Base-by-base conservation (phyloP, 2,888 invertebrate species). In the Euproctis similis region DNA sequence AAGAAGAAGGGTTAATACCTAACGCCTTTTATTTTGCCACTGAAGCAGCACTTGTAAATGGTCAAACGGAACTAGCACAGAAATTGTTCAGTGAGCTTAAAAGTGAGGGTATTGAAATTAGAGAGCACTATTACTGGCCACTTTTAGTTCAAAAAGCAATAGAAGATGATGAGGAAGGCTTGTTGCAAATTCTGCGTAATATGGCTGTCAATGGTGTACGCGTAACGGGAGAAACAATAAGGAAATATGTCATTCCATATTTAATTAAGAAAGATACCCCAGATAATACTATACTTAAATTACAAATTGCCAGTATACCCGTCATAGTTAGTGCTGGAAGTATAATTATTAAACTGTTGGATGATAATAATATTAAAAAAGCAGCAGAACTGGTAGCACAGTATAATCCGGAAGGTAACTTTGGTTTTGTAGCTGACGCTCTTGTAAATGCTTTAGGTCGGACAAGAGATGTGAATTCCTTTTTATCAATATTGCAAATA, bases 61-160 rank as follows among this genome's bases (percentile, higher is more conserved):
- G 87, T 0, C 81, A 87, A 16, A 71, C 86, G 19, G 87, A 89
- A 41, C 64, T 89, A 30, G 89, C 91, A 0, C 73, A 88, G 30
- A 75, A 86, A 8, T 61, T 95, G 11, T 75, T 95, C 16, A 86
- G 86, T 28, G 88, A 88, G 53, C 74, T 92, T 51, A 82, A 89
- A 49, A 84, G 87, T 24, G 71, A 86, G 27, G 91, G 90, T 0
- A 46, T 85, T 12, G 87, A 89, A 46, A 81, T 95, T 7, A 86
- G 92, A 13, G 89, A 90, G 36, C 95, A 96, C 62, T 95, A 89
- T 57, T 96, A 94, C 68, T 96, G 95, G 95, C 96, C 96, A 0
- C 53, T 95, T 16, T 71, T 96, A 25, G 77, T 86, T n/a, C 78
- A 87, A 1, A 87, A 86, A 50, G 86, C 85, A 1, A 86, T 87